A percentile compares a stretch with the other conserved stretches of the same genome.
phyloP scores from a whole-genome alignment of 2,113 vertebrate species.

The Lichenostomus cassidix region DNA sequence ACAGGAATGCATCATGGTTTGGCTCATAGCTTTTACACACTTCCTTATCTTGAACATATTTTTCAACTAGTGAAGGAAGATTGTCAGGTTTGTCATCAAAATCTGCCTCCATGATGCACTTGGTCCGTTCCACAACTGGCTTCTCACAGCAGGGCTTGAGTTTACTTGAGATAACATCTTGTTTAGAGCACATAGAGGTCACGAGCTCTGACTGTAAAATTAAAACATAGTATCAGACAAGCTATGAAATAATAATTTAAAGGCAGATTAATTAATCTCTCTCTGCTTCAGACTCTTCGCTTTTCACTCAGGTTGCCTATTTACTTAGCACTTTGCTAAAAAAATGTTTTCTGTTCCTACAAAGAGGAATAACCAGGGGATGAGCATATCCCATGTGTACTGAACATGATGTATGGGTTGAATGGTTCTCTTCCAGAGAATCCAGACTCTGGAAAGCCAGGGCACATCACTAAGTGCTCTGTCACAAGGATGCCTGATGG shows the following conservation, averaged over 20 bases:
- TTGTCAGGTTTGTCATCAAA: slow-evolving; percentile 32
- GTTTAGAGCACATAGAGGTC: slow-evolving; percentile 48
- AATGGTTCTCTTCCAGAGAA: neutral
- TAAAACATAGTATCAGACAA: neutral
- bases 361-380: neutral
- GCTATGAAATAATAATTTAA: neutral
- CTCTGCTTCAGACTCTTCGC: neutral
- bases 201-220: slow-evolving; percentile 36
- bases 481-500: neutral
- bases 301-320: neutral
- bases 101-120: neutral
- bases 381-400: accelerated
- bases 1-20: slow-evolving; percentile 51
- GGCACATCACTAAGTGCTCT: neutral
- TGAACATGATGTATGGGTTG: accelerated
- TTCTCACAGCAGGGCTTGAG: slow-evolving; percentile 64
- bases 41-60: slow-evolving; percentile 42
- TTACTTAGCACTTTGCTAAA: neutral
- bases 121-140: slow-evolving; percentile 11
- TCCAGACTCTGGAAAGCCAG: neutral
- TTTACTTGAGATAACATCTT: slow-evolving; percentile 58
- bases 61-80: neutral
- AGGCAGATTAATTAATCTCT: neutral
- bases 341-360: neutral
- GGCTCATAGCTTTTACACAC: slow-evolving; percentile 64